A percentile compares a stretch with the other conserved stretches of the same genome.
Conservation (phyloP, 2,888 invertebrate species). For the Kuschelorhynchus macadamiae region DNA sequence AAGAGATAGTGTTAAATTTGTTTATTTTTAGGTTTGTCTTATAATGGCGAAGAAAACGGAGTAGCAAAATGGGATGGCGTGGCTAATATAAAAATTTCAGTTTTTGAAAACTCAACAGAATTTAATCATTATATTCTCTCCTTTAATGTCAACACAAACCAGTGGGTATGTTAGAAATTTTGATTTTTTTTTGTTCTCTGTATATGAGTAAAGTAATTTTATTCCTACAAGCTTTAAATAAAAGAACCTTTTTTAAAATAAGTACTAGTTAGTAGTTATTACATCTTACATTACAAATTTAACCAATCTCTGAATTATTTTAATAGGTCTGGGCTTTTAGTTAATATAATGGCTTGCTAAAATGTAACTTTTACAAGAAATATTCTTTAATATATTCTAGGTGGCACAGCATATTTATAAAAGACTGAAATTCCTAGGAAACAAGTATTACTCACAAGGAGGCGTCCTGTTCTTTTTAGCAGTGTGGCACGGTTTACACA, state of each 20-base stretch:
- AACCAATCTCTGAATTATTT: no score
- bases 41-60: conserved; percentile 82
- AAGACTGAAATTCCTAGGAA: conserved; percentile 90
- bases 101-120: conserved; percentile 86
- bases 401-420: conserved; percentile 92
- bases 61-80: conserved; percentile 86
- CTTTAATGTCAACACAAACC: conserved; percentile 97
- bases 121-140: conserved; percentile 91
- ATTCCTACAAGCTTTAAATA: no score
- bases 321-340: no score
- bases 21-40: conserved; percentile 87
- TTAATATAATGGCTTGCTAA: no score
- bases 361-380: neutral
- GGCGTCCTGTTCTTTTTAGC: conserved; percentile 90
- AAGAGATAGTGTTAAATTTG: no score
- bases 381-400: conserved; percentile 27
- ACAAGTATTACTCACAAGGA: conserved; percentile 84
- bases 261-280: no score
- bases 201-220: no score
- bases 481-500: conserved; percentile 95
- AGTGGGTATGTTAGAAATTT: conserved; percentile 80
- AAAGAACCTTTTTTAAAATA: no score
- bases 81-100: conserved; percentile 86
- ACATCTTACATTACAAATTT: no score
- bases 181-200: neutral